phyloP scores from a whole-genome alignment of 2,113 vertebrate species.

The Myocastor coypus region DNA sequence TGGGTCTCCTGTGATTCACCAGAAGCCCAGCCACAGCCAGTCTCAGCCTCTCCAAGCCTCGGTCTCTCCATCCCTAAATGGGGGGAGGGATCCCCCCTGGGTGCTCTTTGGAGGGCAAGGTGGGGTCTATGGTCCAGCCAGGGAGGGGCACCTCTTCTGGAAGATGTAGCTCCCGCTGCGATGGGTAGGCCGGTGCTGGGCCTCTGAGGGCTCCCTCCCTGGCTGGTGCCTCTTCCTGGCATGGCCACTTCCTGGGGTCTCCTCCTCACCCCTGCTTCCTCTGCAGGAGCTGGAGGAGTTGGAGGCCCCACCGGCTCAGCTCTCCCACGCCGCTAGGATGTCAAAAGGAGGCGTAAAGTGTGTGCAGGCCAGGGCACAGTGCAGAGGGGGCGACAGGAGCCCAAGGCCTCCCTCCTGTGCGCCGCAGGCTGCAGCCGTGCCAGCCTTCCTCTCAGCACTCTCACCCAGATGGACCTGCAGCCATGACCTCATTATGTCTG shows the following conservation, averaged over 20 bases:
- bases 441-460: neutral
- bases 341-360: neutral
- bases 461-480: rapidly evolving
- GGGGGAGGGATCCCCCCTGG: neutral
- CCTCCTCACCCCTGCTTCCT: neutral
- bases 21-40: neutral
- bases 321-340: neutral
- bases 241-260: neutral
- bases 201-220: neutral
- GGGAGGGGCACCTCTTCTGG: neutral
- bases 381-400: neutral
- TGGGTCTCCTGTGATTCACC: neutral
- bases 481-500: neutral
- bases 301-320: neutral
- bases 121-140: rapidly evolving
- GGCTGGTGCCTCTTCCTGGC: neutral
- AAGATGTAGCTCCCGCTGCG: neutral
- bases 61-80: neutral
- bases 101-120: neutral
- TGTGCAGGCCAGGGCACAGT: neutral
- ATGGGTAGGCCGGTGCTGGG: neutral
- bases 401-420: neutral
- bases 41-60: neutral
- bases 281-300: neutral
- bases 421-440: neutral